phyloP scores from a whole-genome alignment of 2,888 invertebrate genomes.

The Pharmacophagus antenor region DNA sequence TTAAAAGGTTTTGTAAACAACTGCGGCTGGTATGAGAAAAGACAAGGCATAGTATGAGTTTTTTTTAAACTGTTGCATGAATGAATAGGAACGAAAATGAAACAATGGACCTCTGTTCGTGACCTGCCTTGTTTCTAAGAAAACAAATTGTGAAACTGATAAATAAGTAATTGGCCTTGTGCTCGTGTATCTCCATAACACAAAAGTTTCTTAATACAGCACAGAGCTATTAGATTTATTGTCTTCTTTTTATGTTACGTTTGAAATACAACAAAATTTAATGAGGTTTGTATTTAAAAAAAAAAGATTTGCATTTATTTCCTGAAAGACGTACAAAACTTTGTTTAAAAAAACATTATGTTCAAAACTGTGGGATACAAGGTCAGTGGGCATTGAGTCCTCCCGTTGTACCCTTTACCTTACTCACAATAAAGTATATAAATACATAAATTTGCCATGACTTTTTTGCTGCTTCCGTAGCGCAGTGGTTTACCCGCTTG shows the following conservation, averaged over 20 bases:
- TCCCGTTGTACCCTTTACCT: too few relatives aligned
- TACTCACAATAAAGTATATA: too few relatives aligned
- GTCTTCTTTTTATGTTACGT: slow-evolving; percentile 23
- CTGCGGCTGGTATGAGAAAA: slow-evolving; percentile 3
- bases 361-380: too few relatives aligned
- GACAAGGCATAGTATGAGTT: slow-evolving; percentile 3
- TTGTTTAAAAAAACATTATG: too few relatives aligned
- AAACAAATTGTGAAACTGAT: slow-evolving; percentile 30
- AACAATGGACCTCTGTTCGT: slow-evolving; percentile 30
- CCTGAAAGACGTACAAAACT: too few relatives aligned
- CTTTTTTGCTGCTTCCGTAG: too few relatives aligned
- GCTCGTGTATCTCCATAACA: slow-evolving; percentile 18
- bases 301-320: too few relatives aligned
- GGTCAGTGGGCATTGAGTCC: too few relatives aligned
- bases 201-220: slow-evolving; percentile 17
- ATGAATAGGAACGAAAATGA: slow-evolving; percentile 30
- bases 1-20: slow-evolving; percentile 22
- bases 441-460: too few relatives aligned
- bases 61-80: slow-evolving; percentile 20
- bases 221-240: slow-evolving; percentile 29
- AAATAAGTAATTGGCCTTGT: slow-evolving; percentile 23
- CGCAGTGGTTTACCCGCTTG: too few relatives aligned
- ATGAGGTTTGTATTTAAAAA: too few relatives aligned
- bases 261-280: not conserved
- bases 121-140: slow-evolving; percentile 28